phyloP scores from a whole-genome alignment of 2,113 vertebrate genomes.

The Oriolus oriolus region DNA sequence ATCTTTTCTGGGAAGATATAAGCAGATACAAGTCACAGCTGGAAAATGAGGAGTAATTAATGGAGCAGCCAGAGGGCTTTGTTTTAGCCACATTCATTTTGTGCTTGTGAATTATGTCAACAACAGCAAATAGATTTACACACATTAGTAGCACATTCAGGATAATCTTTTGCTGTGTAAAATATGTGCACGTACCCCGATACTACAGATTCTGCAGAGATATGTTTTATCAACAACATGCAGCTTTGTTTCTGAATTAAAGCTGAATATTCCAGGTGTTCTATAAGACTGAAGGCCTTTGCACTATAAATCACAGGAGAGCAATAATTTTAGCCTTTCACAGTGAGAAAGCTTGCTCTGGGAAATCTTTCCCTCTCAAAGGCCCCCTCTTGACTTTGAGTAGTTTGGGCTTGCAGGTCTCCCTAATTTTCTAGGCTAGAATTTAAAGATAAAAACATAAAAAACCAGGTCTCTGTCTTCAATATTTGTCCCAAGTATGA shows the following conservation, averaged over 20 bases:
- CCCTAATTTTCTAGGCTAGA: background rate
- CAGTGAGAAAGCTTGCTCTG: constrained; percentile 6
- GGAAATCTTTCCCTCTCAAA: background rate
- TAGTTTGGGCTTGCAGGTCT: background rate
- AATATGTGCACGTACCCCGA: background rate
- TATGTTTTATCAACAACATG: background rate
- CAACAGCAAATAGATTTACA: background rate
- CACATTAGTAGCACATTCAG: background rate
- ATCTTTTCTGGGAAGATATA: background rate
- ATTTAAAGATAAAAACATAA: background rate
- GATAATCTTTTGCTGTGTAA: background rate
- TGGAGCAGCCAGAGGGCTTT: constrained; percentile 1
- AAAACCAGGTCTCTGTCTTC: background rate
- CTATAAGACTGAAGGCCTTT: background rate
- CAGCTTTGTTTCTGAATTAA: background rate
- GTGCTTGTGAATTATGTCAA: background rate
- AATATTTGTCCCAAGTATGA: background rate
- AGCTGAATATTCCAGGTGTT: constrained; percentile 17
- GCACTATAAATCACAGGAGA: constrained; percentile 23
- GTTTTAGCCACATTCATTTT: background rate
- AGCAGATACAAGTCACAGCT: background rate
- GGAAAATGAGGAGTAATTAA: constrained; percentile 2
- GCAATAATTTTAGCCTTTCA: constrained; percentile 25
- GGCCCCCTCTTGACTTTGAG: background rate
- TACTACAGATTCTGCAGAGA: background rate